A percentile compares a stretch with the other conserved stretches of the same genome.
phyloP scores from a whole-genome alignment of 2,888 invertebrate species.

The Ormyrus nitidulus region DNA sequence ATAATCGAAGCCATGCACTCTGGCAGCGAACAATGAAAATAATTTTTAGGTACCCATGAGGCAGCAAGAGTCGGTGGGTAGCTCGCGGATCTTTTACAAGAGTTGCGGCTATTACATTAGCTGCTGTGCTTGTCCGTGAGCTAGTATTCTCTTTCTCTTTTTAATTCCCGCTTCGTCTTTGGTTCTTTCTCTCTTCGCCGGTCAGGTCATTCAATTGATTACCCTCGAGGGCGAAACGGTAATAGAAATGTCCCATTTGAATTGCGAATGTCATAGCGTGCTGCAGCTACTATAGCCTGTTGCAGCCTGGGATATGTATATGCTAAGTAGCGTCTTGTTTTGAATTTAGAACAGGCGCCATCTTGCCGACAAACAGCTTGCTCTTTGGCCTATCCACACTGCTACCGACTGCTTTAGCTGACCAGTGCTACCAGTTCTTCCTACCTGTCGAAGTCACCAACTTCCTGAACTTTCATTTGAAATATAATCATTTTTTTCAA shows the following conservation, averaged over 20 bases:
- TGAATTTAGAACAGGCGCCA: slow-evolving; percentile 76
- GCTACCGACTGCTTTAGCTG: background rate
- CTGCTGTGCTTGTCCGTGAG: slow-evolving; percentile 22
- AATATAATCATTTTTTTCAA: too few relatives aligned
- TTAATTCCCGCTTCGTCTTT: background rate
- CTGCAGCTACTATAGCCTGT: slow-evolving; percentile 59
- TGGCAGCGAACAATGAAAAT: slow-evolving; percentile 44
- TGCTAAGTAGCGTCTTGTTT: slow-evolving; percentile 75
- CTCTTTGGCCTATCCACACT: slow-evolving; percentile 68
- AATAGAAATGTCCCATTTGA: slow-evolving; percentile 75
- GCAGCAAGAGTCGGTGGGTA: background rate
- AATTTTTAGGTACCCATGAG: slow-evolving; percentile 46
- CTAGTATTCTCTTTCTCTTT: slow-evolving; percentile 12
- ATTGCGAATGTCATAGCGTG: slow-evolving; percentile 75
- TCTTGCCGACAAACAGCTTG: slow-evolving; percentile 72
- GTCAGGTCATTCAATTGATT: slow-evolving; percentile 55
- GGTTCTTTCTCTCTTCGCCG: background rate
- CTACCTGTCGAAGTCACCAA: background rate
- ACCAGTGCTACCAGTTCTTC: background rate
- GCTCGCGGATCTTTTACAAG: slow-evolving; percentile 43
- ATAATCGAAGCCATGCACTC: too few relatives aligned
- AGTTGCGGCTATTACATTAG: slow-evolving; percentile 40
- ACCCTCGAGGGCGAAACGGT: slow-evolving; percentile 74
- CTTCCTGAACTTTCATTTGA: too few relatives aligned
- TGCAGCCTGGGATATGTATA: slow-evolving; percentile 71